A percentile compares a stretch with the other conserved stretches of the same genome.
phyloP scores from a whole-genome alignment of 2,888 invertebrate species.

The Dryocosmus kuriphilus region DNA sequence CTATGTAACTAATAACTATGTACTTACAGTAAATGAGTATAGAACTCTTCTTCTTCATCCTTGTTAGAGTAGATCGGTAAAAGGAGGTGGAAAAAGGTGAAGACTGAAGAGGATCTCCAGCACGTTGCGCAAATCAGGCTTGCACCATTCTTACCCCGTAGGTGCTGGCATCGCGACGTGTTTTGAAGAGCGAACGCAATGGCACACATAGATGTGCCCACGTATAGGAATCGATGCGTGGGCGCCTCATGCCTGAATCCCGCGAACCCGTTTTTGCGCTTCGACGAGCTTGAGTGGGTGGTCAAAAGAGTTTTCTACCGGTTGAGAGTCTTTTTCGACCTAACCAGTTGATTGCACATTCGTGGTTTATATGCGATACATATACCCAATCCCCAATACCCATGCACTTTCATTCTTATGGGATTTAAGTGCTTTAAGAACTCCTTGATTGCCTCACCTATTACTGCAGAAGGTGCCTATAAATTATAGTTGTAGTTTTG shows the following conservation, averaged over 20 bases:
- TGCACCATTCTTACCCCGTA: constrained; percentile 23
- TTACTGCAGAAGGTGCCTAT: not conserved
- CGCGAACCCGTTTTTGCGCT: constrained; percentile 56
- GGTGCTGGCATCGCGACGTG: constrained; percentile 24
- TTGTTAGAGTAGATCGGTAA: not conserved
- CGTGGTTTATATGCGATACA: not conserved
- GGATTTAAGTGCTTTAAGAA: not conserved
- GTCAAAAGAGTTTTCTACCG: constrained; percentile 54
- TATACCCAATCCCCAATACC: not conserved
- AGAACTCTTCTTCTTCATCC: not conserved
- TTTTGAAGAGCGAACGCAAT: constrained; percentile 36
- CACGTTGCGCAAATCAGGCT: constrained; percentile 17
- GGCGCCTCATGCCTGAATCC: constrained; percentile 58
- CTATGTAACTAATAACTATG: not conserved
- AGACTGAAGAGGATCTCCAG: not conserved
- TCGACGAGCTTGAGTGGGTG: constrained; percentile 51
- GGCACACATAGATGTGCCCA: constrained; percentile 37
- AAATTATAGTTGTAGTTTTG: constrained; percentile 8
- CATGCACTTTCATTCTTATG: not conserved
- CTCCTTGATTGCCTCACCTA: constrained; percentile 3
- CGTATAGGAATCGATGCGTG: constrained; percentile 54
- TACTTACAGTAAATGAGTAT: not conserved
- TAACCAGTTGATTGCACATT: constrained; percentile 52
- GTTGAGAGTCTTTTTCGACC: constrained; percentile 58
- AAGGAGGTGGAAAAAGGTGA: not conserved